Evolutionary conservation across 2,797 vertebrate genomes (phyloP), one percentile per base, ranked within the genome.

Genomic region (Myripristis jacobus): DNA sequence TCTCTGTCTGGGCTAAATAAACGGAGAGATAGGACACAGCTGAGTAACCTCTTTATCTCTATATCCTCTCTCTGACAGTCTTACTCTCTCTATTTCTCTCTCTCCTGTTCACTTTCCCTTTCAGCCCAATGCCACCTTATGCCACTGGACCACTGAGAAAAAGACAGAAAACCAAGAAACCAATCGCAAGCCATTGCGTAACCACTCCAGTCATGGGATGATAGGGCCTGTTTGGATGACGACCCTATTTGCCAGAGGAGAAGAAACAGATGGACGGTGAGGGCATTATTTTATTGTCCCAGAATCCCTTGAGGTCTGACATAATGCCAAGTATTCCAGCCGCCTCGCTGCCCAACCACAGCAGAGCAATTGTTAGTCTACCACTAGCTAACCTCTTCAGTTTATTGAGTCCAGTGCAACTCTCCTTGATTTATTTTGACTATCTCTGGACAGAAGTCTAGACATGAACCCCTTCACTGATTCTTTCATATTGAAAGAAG

Each of bases 371-470:
- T 79, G 46, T 27, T 19, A 51, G 52, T 63, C 53, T 57, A 71
- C 77, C 76, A 76, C 29, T 3, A 18, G 43, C 0, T 9, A 24
- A 75, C 66, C 67, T 85, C 81, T 87, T 77, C 70, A 90, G 66
- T 80, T 68, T 48, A 72, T 84, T 79, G 73, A 73, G 69, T 76
- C 75, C 69, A 73, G 43, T 21, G 36, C 70, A 77, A 88, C 80
- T 83, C 73, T 81, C 66, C 38, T 57, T 50, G 79, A 89, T 92
- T 90, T 82, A 92, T 93, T 83, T 89, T 91, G 79, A 92, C 87
- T 77, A 79, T 73, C 69, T 77, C 29, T 52, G 19, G 24, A 62
- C 61, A 80, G 76, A 66, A 82, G 89, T 91, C 88, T 89, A 91
- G 91, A 92, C 87, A 58, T 82, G 70, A 56, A 34, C 31, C 78